Percentiles rank a stretch among this genome's conserved stretches.
Conservation (phyloP, 1,140 invertebrate genomes). For the Ceratitis capitata region DNA sequence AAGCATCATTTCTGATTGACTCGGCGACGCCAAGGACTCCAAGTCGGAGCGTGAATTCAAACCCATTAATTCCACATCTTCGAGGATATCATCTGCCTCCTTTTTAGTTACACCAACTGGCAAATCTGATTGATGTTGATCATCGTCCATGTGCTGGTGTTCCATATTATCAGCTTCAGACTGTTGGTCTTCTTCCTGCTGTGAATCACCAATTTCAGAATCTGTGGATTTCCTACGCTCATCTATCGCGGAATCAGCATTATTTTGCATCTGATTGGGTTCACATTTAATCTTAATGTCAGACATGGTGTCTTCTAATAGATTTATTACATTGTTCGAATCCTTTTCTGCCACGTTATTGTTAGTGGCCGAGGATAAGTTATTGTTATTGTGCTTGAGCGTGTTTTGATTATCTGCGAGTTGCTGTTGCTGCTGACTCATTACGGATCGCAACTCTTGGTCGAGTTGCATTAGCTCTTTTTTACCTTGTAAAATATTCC, state of each 20-base stretch:
- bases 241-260: neutral
- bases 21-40: slow-evolving; percentile 73
- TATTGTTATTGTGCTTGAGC: slow-evolving; percentile 63
- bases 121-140: neutral
- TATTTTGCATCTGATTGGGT: slow-evolving; percentile 39
- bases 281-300: slow-evolving; percentile 63
- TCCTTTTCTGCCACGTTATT: slow-evolving; percentile 62
- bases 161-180: slow-evolving; percentile 47
- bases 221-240: slow-evolving; percentile 59
- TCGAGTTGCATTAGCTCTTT: slow-evolving; percentile 77
- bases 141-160: slow-evolving; percentile 42
- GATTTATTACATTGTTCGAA: slow-evolving; percentile 50
- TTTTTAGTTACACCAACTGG: slow-evolving; percentile 54
- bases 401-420: slow-evolving; percentile 68
- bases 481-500: slow-evolving; percentile 85
- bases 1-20: slow-evolving; percentile 70
- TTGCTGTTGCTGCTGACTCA: slow-evolving; percentile 68
- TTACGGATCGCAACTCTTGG: slow-evolving; percentile 69
- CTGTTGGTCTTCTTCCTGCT: slow-evolving; percentile 47
- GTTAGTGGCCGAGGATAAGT: slow-evolving; percentile 62
- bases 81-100: slow-evolving; percentile 60
- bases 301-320: slow-evolving; percentile 57
- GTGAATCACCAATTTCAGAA: slow-evolving; percentile 44
- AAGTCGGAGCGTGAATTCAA: slow-evolving; percentile 60
- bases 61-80: slow-evolving; percentile 60